Evolutionary conservation across 2,113 vertebrate genomes (phyloP).

Genomic region (Oophaga pumilio): DNA sequence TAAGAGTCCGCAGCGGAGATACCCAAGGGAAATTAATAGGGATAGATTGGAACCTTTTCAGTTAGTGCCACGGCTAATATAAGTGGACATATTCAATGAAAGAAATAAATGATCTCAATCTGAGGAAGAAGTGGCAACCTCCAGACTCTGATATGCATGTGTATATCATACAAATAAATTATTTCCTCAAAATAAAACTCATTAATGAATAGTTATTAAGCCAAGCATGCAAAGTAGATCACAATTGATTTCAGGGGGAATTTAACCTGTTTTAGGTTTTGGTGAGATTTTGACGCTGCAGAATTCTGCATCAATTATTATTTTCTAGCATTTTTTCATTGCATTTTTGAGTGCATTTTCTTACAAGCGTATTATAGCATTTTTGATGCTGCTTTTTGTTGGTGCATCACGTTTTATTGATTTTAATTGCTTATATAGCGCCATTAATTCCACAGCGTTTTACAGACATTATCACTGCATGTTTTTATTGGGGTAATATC

Average conservation of each 20-base stretch:
- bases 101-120: slow-evolving; percentile 39
- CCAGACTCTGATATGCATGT: slow-evolving; percentile 41
- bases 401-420: too few species aligned
- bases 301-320: too few species aligned
- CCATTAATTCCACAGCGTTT: too few species aligned
- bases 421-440: too few species aligned
- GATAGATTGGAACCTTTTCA: slow-evolving; percentile 22
- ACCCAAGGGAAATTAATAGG: slow-evolving; percentile 34
- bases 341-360: too few species aligned
- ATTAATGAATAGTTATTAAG: slow-evolving; percentile 47
- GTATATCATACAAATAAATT: slow-evolving; percentile 42
- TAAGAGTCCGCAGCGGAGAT: slow-evolving; percentile 3
- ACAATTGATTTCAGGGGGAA: slow-evolving; percentile 33
- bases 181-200: slow-evolving; percentile 42
- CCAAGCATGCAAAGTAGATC: slow-evolving; percentile 29
- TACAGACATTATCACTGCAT: too few species aligned
- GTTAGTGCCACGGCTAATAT: not conserved
- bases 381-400: too few species aligned
- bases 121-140: slow-evolving; percentile 44
- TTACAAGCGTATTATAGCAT: too few species aligned
- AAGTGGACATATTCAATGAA: not conserved
- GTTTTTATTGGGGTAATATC: too few species aligned
- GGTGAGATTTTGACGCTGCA: too few species aligned
- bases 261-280: slow-evolving; percentile 8
- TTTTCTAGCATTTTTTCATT: too few species aligned